Conservation (phyloP, 2,888 invertebrate genomes). For the Erynnis tages region DNA sequence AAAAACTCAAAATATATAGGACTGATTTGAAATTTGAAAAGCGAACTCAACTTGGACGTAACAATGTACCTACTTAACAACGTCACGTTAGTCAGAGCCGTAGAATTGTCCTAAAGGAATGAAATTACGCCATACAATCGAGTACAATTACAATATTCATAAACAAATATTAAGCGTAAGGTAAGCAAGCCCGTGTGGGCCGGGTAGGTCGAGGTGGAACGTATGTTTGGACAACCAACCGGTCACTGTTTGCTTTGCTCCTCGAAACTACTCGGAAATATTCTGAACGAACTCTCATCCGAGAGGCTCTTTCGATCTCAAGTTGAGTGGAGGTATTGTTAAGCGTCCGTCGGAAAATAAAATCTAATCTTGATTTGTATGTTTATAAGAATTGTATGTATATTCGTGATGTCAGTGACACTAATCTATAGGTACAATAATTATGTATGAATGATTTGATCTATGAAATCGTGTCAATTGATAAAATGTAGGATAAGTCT, state of each 20-base stretch:
- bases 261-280: conserved; percentile 72
- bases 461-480: too few relatives aligned
- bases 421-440: too few relatives aligned
- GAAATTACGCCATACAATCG: conserved; percentile 10
- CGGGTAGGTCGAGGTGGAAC: conserved; percentile 54
- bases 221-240: conserved; percentile 72
- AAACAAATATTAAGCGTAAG: conserved; percentile 62
- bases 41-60: too few relatives aligned
- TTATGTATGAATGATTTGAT: too few relatives aligned
- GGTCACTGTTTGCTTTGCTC: conserved; percentile 74
- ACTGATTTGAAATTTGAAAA: too few relatives aligned
- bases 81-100: too few relatives aligned
- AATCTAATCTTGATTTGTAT: conserved; percentile 10
- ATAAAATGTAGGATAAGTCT: too few relatives aligned
- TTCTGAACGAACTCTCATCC: conserved; percentile 58
- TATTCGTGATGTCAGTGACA: background rate
- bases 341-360: background rate
- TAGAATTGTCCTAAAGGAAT: background rate
- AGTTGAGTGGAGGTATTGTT: conserved; percentile 17
- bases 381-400: background rate
- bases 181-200: conserved; percentile 64
- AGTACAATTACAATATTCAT: conserved; percentile 64
- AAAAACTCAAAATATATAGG: too few relatives aligned
- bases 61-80: too few relatives aligned
- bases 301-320: conserved; percentile 29